Percentiles rank a stretch among this genome's conserved stretches.
Evolutionary conservation across 2,797 vertebrate species (phyloP).

Genomic region (Hemitrygon akajei): DNA sequence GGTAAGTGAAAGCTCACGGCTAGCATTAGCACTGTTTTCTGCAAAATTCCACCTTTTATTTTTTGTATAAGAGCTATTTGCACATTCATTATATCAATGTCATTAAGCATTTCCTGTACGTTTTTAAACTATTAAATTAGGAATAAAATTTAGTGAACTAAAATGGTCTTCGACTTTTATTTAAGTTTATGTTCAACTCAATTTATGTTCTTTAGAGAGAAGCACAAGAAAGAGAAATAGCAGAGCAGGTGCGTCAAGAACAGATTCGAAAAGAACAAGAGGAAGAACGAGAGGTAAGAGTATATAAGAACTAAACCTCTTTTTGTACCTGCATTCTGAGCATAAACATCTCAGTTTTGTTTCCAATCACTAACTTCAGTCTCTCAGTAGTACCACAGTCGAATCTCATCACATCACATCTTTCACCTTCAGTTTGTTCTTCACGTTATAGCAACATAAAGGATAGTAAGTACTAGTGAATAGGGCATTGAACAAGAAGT

Average conservation of each 20-base stretch:
- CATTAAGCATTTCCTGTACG: background rate
- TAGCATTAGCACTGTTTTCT: no score
- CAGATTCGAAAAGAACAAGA: slow-evolving; percentile 92
- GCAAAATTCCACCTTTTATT: background rate
- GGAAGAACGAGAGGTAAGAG: slow-evolving; percentile 87
- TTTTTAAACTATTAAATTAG: background rate
- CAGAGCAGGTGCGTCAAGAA: slow-evolving; percentile 89
- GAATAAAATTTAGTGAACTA: background rate
- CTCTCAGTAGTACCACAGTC: background rate
- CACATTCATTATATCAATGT: background rate
- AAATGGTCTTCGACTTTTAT: background rate
- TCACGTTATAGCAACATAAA: no score
- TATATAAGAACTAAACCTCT: background rate
- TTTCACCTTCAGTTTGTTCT: no score
- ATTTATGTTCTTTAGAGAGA: slow-evolving; percentile 70
- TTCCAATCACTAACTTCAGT: background rate
- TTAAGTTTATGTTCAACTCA: background rate
- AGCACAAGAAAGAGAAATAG: slow-evolving; percentile 93
- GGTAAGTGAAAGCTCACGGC: no score
- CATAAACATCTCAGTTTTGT: background rate
- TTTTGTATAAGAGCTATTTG: background rate
- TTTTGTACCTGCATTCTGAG: background rate
- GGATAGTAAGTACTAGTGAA: no score
- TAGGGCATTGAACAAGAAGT: no score
- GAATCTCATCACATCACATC: no score